Conservation (phyloP, 2,888 invertebrate genomes). For the Cerceris rybyensis region DNA sequence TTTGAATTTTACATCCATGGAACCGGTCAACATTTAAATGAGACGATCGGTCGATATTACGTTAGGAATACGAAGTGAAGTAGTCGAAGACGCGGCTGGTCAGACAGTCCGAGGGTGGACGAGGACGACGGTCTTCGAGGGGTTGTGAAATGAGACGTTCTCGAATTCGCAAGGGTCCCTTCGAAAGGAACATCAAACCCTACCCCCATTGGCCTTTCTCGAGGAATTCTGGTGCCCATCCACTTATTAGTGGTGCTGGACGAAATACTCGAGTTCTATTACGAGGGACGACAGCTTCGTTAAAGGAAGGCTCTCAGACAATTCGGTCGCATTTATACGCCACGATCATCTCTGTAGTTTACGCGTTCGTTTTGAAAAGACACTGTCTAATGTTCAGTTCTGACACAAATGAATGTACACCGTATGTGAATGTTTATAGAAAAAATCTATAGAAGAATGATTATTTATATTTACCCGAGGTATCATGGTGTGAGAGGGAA, state of each 20-base stretch:
- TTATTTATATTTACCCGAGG: too few species aligned
- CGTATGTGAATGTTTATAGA: conserved; percentile 45
- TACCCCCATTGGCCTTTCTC: conserved; percentile 46
- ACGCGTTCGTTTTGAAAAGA: conserved; percentile 49
- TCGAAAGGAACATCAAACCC: conserved; percentile 58
- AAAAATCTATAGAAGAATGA: conserved; percentile 1
- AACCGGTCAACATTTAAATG: conserved; percentile 80
- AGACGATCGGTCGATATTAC: conserved; percentile 75
- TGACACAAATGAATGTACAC: conserved; percentile 19
- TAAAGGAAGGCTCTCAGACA: conserved; percentile 54
- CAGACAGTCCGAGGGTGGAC: conserved; percentile 31
- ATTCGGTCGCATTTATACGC: conserved; percentile 49
- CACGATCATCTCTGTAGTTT: conserved; percentile 49
- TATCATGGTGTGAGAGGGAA: too few species aligned
- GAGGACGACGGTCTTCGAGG: conserved; percentile 51
- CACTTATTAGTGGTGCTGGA: conserved; percentile 60
- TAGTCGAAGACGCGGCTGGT: conserved; percentile 52
- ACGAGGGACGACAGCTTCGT: conserved; percentile 60
- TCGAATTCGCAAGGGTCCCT: conserved; percentile 64
- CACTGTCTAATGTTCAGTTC: conserved; percentile 36
- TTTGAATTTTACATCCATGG: conserved; percentile 79
- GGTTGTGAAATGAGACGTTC: conserved; percentile 66
- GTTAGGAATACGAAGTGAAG: conserved; percentile 43
- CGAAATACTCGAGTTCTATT: conserved; percentile 60
- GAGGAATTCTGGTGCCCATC: conserved; percentile 53